phyloP scores from a whole-genome alignment of 2,888 invertebrate species.

The Drosophila cognata region DNA sequence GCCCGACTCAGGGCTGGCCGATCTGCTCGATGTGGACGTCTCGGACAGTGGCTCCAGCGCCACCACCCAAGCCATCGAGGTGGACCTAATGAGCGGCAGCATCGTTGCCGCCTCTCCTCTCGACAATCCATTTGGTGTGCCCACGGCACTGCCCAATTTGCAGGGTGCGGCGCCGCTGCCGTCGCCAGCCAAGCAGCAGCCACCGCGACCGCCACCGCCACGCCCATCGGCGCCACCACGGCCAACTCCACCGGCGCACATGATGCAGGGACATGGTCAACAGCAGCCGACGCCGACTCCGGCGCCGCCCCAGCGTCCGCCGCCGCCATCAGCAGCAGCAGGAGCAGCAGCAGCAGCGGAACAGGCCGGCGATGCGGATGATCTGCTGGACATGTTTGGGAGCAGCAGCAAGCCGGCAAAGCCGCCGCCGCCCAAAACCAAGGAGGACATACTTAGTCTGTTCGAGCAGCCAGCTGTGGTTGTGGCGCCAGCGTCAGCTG shows the following conservation, averaged over 20 bases:
- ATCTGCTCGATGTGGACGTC: slow-evolving; percentile 90
- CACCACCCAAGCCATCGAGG: slow-evolving; percentile 78
- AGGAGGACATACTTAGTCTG: slow-evolving; percentile 87
- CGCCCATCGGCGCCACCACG: slow-evolving; percentile 82
- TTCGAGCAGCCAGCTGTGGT: slow-evolving; percentile 84
- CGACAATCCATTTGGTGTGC: slow-evolving; percentile 85
- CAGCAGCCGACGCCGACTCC: slow-evolving; percentile 58
- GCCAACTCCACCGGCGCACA: slow-evolving; percentile 80
- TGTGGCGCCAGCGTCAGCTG: slow-evolving; percentile 67
- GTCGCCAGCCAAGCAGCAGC: slow-evolving; percentile 86
- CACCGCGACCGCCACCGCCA: slow-evolving; percentile 85
- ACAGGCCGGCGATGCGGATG: slow-evolving; percentile 82
- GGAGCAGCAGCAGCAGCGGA: slow-evolving; percentile 43
- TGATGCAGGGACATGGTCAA: slow-evolving; percentile 59
- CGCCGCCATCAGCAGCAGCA: slow-evolving; percentile 60
- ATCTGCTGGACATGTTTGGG: slow-evolving; percentile 87
- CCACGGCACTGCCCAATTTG: slow-evolving; percentile 84
- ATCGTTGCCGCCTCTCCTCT: slow-evolving; percentile 29
- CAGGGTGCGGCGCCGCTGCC: slow-evolving; percentile 86
- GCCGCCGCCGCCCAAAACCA: slow-evolving; percentile 86
- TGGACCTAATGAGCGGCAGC: slow-evolving; percentile 74
- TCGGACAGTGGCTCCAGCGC: slow-evolving; percentile 85
- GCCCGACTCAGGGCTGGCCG: slow-evolving; percentile 88
- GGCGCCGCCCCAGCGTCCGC: slow-evolving; percentile 80
- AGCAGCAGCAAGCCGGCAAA: slow-evolving; percentile 85